Base-by-base conservation (phyloP, 1,140 invertebrate genomes). In the Yoshiicerus persimilis region DNA sequence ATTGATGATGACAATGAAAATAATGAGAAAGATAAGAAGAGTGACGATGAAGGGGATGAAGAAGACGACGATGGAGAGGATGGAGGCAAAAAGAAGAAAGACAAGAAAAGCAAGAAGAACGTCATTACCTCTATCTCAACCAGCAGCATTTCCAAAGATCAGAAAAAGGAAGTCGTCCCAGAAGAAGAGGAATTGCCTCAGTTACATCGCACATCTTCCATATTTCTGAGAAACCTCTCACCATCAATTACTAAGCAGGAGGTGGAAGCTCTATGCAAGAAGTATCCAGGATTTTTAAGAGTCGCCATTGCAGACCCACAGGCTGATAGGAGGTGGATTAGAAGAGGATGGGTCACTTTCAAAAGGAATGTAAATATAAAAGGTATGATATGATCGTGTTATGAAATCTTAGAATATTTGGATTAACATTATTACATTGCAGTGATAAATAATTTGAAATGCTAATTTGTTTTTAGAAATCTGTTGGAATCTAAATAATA, bases 261-360 rank as follows among this genome's bases (percentile, higher is more conserved):
- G 94, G 96, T 99, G 6, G 98, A 99, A 94, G 96, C 96, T n/a
- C 96, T 99, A 93, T 99, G 98, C 92, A 97, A 97, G 91, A 95
- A 97, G 11, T 99, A 98, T 91, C 96, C 96, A 88, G 99, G 99
- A 2, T 99, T 98, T 92, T 93, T 99, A n/a, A 94, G 99, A 75
- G 97, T 99, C 9, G 98, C 98, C 0, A 95, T 99, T 80, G 98
- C 99, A 0, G 99, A 99, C 93, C 99, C 99, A 1, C 95, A 98
- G 91, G 96, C 97, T 0, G 98, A 99, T 91, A 94, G 98, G 66
- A 94, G 97, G 56, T 99, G 98, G 96, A 97, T 98, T 92, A 95
- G 99, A 32, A 95, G 98, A 80, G 99, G 98, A 64, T 99, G 99
- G 99, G 98, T 99, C 5, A 99, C 99, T 0, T 99, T 99, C 93